Evolutionary conservation across 2,888 invertebrate species (phyloP), one percentile per base, ranked within the genome.

Genomic region (Pachymerium ferrugineum): DNA sequence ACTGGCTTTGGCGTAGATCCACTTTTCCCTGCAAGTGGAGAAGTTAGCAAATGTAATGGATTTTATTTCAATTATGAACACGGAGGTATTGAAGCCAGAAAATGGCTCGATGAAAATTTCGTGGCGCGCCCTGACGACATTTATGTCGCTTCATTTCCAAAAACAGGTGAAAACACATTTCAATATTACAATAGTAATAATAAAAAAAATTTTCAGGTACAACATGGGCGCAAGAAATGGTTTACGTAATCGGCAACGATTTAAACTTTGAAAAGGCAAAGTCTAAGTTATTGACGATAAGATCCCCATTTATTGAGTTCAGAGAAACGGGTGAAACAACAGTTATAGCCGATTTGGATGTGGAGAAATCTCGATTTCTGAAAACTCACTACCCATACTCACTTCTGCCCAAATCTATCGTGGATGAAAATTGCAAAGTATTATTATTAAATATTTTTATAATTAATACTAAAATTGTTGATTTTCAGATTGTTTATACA

Each of bases 171-270:
- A 35, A 8, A 68, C 22, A 47, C 69, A 68, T n/a, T 31, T 1
- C 62, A 4, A 4, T n/a, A n/a, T n/a, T n/a, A n/a, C n/a, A n/a
- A n/a, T n/a, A n/a, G n/a, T n/a, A n/a, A n/a, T n/a, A n/a, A n/a
- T n/a, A n/a, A n/a, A n/a, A n/a, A n/a, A n/a, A n/a, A n/a, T n/a
- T 47, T 74, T 5, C 30, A 83, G 83, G 83, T 16, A 94, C 94
- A 25, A 95, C 95, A 0, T 96, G 95, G 95, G 88, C 91, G 0
- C 94, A 94, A 80, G 95, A 96, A 85, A 93, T 96, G 89, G 88
- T 93, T 1, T 96, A 94, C 91, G 85, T 94, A n/a, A 87, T 96
- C 74, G 89, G 89, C 3, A 90, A 92, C 78, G 87, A 90, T 78
- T 84, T 93, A 76, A 88, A 96, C 80, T 92, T 89, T 79, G 88